These are phyloP conservation scores for Carterocephalus palaemon DNA, from an alignment of 2,888 invertebrate genomes.

Conservation along the genomic window DNA sequence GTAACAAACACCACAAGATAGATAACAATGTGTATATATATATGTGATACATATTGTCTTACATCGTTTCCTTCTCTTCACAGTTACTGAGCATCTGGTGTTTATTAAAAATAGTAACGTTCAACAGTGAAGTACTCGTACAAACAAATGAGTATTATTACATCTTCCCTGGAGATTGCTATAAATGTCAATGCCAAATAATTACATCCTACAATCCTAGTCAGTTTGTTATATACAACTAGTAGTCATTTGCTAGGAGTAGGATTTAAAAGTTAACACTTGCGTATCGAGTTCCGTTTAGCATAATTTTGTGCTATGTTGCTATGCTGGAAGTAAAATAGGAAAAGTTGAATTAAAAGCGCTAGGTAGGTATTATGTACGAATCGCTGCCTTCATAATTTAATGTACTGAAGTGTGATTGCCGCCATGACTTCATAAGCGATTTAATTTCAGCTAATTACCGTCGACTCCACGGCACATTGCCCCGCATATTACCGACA, in stretches of 20 bases:
- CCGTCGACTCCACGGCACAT: slow-evolving; percentile 47
- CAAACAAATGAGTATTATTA: slow-evolving; percentile 6
- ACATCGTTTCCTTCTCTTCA: slow-evolving; percentile 7
- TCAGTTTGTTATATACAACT: too few species aligned
- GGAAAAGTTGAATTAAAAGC: too few species aligned
- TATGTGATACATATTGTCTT: slow-evolving; percentile 11
- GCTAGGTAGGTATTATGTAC: too few species aligned
- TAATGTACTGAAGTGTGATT: background rate
- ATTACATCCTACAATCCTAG: too few species aligned
- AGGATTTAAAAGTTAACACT: too few species aligned
- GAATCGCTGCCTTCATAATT: slow-evolving; percentile 5
- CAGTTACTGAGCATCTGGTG: slow-evolving; percentile 4
- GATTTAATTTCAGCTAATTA: slow-evolving; percentile 65
- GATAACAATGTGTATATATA: slow-evolving; percentile 7
- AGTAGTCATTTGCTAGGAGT: too few species aligned
- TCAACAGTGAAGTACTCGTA: background rate
- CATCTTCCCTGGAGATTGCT: slow-evolving; percentile 25
- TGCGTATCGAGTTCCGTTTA: too few species aligned
- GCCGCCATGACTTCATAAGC: slow-evolving; percentile 38
- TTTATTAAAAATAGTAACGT: slow-evolving; percentile 9
- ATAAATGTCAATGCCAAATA: slow-evolving; percentile 32
- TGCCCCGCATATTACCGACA: slow-evolving; percentile 35
- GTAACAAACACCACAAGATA: slow-evolving; percentile 13
- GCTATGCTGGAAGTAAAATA: too few species aligned
- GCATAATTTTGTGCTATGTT: too few species aligned